Evolutionary conservation across 2,888 invertebrate species (phyloP).

Genomic region (Chloromyia formosa): DNA sequence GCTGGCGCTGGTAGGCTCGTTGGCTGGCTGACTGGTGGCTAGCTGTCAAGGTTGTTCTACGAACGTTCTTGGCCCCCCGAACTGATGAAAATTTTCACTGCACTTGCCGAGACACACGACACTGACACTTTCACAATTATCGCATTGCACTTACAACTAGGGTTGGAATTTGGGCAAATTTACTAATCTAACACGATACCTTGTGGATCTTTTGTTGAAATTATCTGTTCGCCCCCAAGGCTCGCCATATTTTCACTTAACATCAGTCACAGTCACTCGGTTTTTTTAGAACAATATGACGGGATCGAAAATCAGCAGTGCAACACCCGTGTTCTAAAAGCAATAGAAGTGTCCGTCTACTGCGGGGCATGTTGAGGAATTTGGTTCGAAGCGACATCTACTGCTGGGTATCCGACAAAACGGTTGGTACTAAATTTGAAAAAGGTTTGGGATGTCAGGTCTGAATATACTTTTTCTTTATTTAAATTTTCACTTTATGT

Average conservation of each 20-base stretch:
- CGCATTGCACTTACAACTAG: conserved; percentile 20
- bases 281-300: conserved; percentile 59
- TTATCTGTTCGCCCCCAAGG: conserved; percentile 65
- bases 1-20: not conserved
- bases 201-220: conserved; percentile 62
- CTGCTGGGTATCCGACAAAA: not conserved
- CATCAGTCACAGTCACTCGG: conserved; percentile 60
- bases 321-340: conserved; percentile 53
- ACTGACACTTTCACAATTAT: conserved; percentile 37
- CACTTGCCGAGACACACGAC: conserved; percentile 5
- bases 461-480: no score
- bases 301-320: conserved; percentile 54
- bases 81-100: conserved; percentile 40
- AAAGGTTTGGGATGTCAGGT: no score
- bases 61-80: conserved; percentile 54
- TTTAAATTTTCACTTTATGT: no score
- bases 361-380: conserved; percentile 2
- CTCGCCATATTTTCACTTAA: conserved; percentile 65
- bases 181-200: conserved; percentile 59
- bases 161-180: conserved; percentile 24
- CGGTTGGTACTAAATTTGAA: conserved; percentile 23
- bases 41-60: conserved; percentile 56
- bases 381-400: not conserved
- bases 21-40: conserved; percentile 10
- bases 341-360: conserved; percentile 14